Evolutionary conservation across 2,797 vertebrate species (phyloP), one percentile per base, ranked within the genome.

Genomic region (Lateolabrax maculatus): DNA sequence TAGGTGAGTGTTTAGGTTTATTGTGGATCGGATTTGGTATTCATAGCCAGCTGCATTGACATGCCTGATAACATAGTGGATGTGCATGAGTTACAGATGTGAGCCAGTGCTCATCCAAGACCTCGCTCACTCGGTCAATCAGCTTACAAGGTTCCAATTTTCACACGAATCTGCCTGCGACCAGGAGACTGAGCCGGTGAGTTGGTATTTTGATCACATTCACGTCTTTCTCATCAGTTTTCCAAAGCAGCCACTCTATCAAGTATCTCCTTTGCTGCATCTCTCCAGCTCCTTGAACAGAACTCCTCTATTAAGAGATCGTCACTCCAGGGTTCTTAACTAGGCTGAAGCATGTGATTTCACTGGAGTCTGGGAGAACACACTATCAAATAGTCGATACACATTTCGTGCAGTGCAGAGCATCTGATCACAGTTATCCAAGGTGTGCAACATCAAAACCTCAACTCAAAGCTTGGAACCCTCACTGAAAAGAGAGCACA

Each of bases 161-260:
- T 80, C 85, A 63, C 81, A 79, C 51, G 21, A 36, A 75, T 79
- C 43, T 68, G 63, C 79, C 58, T 57, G 61, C 48, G 75, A 85
- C 77, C 67, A 27, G 65, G 81, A 78, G 74, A 75, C 58, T 2
- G 71, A 76, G 81, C 36, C 15, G 6, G 43, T n/a, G 49, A 77
- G 11, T 86, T 87, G 43, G 67, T 77, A 90, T 90, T 84, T 88
- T 66, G 79, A 88, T 93, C 90, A 90, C 90, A 92, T 88, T 87
- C 79, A 2, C 11, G 13, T 88, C 82, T 64, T 83, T 78, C 83
- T 90, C 83, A 88, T 90, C 85, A 88, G 87, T 85, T 89, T 87
- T 81, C 82, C 75, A 83, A 82, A 87, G 86, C 78, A 84, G 84
- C 67, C 69, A 71, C 84, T 83, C 79, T 53, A 86, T 87, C 80